Percentiles rank a stretch among this genome's conserved stretches.
These are phyloP conservation scores for Greenwoodochromis staneri DNA, from an alignment of 2,113 vertebrate genomes.

Conservation along the genomic window DNA sequence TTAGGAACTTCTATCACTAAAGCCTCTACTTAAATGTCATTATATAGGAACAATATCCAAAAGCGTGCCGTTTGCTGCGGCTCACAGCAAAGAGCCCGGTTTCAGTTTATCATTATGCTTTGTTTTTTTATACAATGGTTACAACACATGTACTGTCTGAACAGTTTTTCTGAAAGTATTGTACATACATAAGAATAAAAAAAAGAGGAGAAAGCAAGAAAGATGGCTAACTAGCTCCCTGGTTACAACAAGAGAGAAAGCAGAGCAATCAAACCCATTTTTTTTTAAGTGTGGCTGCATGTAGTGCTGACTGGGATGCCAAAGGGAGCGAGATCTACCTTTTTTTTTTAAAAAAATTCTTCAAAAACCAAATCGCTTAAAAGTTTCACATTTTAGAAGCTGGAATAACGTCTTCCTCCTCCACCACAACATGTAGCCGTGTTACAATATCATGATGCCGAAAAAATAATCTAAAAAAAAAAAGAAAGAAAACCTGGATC, in stretches of 20 bases:
- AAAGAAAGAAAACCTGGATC: constrained; percentile 38
- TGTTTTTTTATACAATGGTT: constrained; percentile 41
- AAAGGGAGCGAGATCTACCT: not conserved
- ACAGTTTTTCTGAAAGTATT: constrained; percentile 27
- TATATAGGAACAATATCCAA: constrained; percentile 31
- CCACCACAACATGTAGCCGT: constrained; percentile 31
- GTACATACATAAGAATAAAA: constrained; percentile 29
- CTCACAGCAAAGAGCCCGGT: not conserved
- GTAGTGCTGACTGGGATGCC: not conserved
- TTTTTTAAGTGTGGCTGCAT: not conserved
- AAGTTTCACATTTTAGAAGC: constrained; percentile 50
- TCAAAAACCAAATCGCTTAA: constrained; percentile 14
- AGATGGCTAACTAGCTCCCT: constrained; percentile 26
- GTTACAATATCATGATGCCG: constrained; percentile 38
- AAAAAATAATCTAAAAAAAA: not conserved
- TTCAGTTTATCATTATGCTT: not conserved
- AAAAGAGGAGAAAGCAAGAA: not conserved
- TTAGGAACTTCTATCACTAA: constrained; percentile 51
- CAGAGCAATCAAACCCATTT: not conserved
- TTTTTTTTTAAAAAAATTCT: not conserved
- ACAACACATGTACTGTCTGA: constrained; percentile 40
- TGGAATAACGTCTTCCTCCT: constrained; percentile 26
- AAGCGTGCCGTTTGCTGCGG: not conserved
- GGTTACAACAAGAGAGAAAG: constrained; percentile 22
- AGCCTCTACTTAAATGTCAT: constrained; percentile 47